Evolutionary conservation across 2,888 invertebrate species (phyloP).

Genomic region (Caenorhabditis panamensis): DNA sequence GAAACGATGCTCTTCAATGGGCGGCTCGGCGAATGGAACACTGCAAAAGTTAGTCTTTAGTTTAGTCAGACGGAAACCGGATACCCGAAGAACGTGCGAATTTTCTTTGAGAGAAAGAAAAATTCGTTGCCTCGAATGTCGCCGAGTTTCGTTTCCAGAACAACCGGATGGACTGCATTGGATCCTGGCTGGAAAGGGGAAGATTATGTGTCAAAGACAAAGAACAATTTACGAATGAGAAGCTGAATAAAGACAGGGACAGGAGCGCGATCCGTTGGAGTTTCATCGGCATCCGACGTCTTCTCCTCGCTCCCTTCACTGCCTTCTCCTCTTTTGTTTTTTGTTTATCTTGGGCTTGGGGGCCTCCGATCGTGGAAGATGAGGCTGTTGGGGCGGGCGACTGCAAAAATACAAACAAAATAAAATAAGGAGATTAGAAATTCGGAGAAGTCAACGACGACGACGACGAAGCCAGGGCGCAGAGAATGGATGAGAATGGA

Average conservation of each 20-base stretch:
- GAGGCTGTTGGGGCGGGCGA: background rate
- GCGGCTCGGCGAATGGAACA: slow-evolving; percentile 80
- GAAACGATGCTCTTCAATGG: slow-evolving; percentile 76
- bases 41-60: slow-evolving; percentile 35
- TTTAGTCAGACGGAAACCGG: background rate
- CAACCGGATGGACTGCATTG: slow-evolving; percentile 56
- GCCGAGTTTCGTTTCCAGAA: slow-evolving; percentile 75
- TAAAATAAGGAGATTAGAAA: slow-evolving; percentile 55
- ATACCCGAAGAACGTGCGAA: slow-evolving; percentile 76
- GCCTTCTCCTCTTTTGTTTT: slow-evolving; percentile 15
- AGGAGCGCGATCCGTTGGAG: slow-evolving; percentile 20
- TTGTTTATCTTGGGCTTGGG: slow-evolving; percentile 25
- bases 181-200: slow-evolving; percentile 13
- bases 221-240: background rate
- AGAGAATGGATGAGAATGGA: slow-evolving; percentile 8
- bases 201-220: too few species aligned
- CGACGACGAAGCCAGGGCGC: slow-evolving; percentile 15
- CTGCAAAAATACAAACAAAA: slow-evolving; percentile 60
- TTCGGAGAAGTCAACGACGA: slow-evolving; percentile 24
- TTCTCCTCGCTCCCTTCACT: background rate
- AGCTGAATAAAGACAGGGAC: slow-evolving; percentile 25
- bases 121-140: slow-evolving; percentile 75
- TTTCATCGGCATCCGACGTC: slow-evolving; percentile 33
- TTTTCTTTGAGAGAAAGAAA: slow-evolving; percentile 73
- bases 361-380: background rate